phyloP scores from a whole-genome alignment of 2,888 invertebrate species.

The Neuroscelio doddi region DNA sequence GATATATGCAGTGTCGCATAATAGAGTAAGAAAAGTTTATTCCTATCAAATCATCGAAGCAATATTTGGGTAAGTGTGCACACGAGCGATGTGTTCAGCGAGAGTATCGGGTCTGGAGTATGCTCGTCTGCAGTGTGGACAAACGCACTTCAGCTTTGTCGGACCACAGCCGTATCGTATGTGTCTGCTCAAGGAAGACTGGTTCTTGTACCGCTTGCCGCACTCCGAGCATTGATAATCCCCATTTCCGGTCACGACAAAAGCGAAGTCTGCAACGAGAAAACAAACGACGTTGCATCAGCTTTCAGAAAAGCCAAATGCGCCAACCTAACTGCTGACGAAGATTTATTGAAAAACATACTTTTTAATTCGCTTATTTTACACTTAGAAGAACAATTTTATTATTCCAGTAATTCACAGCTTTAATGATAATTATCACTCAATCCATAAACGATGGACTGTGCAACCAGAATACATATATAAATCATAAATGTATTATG shows the following conservation, averaged over 20 bases:
- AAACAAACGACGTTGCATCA: constrained; percentile 49
- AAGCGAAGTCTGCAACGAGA: constrained; percentile 58
- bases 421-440: too few species aligned
- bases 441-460: too few species aligned
- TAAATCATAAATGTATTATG: too few species aligned
- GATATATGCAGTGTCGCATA: too few species aligned
- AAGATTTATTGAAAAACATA: background rate
- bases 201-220: constrained; percentile 62
- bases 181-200: constrained; percentile 64
- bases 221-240: constrained; percentile 57
- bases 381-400: too few species aligned
- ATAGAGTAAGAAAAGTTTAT: background rate
- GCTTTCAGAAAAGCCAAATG: background rate
- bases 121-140: constrained; percentile 59
- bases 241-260: constrained; percentile 46
- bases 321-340: background rate
- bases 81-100: constrained; percentile 58
- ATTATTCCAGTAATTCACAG: too few species aligned
- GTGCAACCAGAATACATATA: too few species aligned
- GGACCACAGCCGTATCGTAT: constrained; percentile 65
- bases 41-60: constrained; percentile 41
- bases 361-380: background rate
- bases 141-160: constrained; percentile 58
- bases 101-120: constrained; percentile 63
- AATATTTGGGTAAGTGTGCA: constrained; percentile 44